phyloP scores from a whole-genome alignment of 2,888 invertebrate species.

The Pegoplata infirma region DNA sequence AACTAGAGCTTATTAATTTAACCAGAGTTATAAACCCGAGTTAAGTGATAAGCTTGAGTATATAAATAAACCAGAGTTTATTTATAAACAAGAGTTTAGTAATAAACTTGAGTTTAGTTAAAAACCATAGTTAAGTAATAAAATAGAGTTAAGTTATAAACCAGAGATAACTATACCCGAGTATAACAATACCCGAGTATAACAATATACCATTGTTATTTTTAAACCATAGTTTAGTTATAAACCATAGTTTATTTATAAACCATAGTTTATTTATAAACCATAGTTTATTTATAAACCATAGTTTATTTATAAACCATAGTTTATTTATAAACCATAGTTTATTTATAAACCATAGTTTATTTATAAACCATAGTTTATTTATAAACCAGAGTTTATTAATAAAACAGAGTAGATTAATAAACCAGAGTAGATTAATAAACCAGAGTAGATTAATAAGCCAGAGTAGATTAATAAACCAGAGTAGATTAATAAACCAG shows the following conservation, averaged over 20 bases:
- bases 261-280: background rate
- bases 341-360: background rate
- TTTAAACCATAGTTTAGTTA: background rate
- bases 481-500: background rate
- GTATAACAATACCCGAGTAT: background rate
- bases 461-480: background rate
- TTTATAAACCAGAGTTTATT: background rate
- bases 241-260: background rate
- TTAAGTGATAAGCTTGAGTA: background rate
- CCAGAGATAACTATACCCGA: background rate
- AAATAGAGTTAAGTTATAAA: background rate
- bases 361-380: background rate
- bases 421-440: background rate
- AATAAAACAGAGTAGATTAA: background rate
- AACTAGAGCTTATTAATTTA: background rate
- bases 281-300: background rate
- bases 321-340: background rate
- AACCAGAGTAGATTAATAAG: background rate
- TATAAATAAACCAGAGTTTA: background rate
- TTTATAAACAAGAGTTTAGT: background rate
- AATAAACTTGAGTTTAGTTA: background rate
- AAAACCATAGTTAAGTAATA: background rate
- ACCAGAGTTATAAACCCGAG: background rate
- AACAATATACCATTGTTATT: background rate
- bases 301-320: background rate